Percentiles rank a stretch among this genome's conserved stretches.
Evolutionary conservation across 2,797 vertebrate genomes (phyloP).

Genomic region (Serranus cabrilla): DNA sequence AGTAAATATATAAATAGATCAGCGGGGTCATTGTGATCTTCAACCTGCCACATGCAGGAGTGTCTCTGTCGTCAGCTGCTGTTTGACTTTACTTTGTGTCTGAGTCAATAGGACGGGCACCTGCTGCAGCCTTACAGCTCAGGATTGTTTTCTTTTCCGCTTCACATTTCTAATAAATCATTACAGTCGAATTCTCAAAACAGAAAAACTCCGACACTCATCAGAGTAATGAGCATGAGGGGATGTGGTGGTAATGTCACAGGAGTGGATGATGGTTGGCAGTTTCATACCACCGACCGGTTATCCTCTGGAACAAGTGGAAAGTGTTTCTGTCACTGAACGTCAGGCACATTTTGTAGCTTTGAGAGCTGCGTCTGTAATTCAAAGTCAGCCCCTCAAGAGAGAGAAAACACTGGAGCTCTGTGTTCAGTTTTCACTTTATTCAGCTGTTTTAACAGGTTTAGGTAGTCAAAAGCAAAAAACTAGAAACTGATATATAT

Average conservation of each 20-base stretch:
- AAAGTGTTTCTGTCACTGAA: conserved; percentile 30
- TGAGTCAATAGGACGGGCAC: background rate
- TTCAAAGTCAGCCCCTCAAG: conserved; percentile 17
- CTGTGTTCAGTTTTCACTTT: background rate
- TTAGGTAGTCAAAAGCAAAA: background rate
- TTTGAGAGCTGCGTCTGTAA: conserved; percentile 7
- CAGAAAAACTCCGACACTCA: background rate
- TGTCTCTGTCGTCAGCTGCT: conserved; percentile 20
- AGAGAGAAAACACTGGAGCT: background rate
- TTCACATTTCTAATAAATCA: background rate
- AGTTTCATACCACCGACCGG: conserved; percentile 18
- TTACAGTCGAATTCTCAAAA: background rate
- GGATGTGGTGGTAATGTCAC: conserved; percentile 30
- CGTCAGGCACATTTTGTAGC: background rate
- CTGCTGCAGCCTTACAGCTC: background rate
- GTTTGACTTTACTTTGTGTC: background rate
- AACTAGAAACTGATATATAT: background rate
- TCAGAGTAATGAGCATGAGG: background rate
- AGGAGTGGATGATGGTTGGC: conserved; percentile 30
- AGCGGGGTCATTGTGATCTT: conserved; percentile 20
- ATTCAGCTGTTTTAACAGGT: background rate
- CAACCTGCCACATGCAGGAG: conserved; percentile 36
- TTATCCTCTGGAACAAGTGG: conserved; percentile 30
- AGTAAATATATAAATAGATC: conserved; percentile 31
- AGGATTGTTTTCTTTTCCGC: background rate